These are phyloP conservation scores for Anolis sagrei DNA, from an alignment of 2,113 vertebrate species.

Conservation along the genomic window DNA sequence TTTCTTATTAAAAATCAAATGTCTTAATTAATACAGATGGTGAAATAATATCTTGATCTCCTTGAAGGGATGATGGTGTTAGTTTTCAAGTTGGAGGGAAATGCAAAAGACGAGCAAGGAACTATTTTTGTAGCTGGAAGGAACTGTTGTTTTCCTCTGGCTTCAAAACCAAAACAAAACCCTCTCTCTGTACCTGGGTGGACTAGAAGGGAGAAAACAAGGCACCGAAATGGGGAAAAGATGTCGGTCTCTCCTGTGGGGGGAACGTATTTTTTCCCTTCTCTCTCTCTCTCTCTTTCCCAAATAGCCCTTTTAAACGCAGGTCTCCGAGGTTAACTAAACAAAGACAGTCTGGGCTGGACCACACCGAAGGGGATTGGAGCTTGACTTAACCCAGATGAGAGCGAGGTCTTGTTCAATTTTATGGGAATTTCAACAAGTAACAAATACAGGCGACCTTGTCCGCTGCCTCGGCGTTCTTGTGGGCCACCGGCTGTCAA, in stretches of 20 bases:
- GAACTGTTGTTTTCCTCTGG: constrained; percentile 10
- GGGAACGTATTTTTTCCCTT: constrained; percentile 52
- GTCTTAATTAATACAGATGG: constrained; percentile 19
- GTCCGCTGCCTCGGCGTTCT: constrained; percentile 50
- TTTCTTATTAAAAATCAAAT: too few relatives aligned
- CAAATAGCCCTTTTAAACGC: constrained; percentile 87
- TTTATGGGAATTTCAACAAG: constrained; percentile 87
- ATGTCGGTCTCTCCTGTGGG: constrained; percentile 71
- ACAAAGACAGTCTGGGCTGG: constrained; percentile 90
- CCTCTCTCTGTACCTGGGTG: background rate
- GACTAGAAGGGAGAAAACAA: constrained; percentile 40
- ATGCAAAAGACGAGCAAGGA: background rate
- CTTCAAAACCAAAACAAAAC: constrained; percentile 27
- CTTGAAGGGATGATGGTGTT: fast-evolving
- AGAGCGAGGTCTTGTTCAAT: constrained; percentile 85
- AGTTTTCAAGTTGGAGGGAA: background rate
- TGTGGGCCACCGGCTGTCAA: constrained; percentile 29
- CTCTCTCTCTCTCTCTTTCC: constrained; percentile 53
- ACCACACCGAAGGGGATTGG: constrained; percentile 91
- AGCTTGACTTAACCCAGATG: constrained; percentile 83
- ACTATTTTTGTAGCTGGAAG: background rate
- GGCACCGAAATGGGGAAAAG: constrained; percentile 77
- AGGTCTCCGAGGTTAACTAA: constrained; percentile 92
- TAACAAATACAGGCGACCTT: constrained; percentile 74
- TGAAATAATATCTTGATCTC: constrained; percentile 13